Base-by-base conservation (phyloP, 2,113 vertebrate genomes). In the Psilopogon haemacephalus region DNA sequence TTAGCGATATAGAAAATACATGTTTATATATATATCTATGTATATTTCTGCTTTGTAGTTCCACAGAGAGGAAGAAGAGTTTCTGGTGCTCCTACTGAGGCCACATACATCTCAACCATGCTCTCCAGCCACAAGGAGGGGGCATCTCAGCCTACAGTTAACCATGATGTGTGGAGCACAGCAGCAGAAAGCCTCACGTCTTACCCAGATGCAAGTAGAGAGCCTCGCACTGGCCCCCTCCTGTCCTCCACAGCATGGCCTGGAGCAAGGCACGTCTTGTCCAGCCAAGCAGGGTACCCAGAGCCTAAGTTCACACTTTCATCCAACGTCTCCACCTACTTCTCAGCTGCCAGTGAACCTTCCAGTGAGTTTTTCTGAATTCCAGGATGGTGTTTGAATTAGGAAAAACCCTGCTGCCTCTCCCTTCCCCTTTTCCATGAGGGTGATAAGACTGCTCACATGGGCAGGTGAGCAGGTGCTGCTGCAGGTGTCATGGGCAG, bases 61-160 rank as follows among this genome's bases (percentile, higher is more conserved):
- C 42, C 90, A 93, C 80, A 67, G 15, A 48, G 68, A 83, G 68
- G 26, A 50, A 79, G 95, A 18, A 91, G 85, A 88, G 79, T 92
- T 54, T 93, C 95, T 5, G 52, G 81, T 26, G 48, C 84, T 59
- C 94, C 86, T 37, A 92, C 93, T 2, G 96, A 97, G 71, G 94
- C 94, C 28, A 84, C 26, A 0, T 98, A 98, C 79, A 90, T 97
- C 2, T 98, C 90, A 4, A 97, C 97, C 4, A 95, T 97, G 10
- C 46, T 97, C 62, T 95, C 94, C 5, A 95, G 98, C 55, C 96
- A 48, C 1, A 96, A 97, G 46, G 97, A 98, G 73, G 97, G 97
- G 88, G 98, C 97, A 1, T 95, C 98, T 76, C 92, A 97, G 42
- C 98, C 97, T 23, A 90, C 98, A 50, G 97, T 67, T 7, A 68